phyloP scores from a whole-genome alignment of 2,113 vertebrate genomes.

The Chloroceryle aenea region DNA sequence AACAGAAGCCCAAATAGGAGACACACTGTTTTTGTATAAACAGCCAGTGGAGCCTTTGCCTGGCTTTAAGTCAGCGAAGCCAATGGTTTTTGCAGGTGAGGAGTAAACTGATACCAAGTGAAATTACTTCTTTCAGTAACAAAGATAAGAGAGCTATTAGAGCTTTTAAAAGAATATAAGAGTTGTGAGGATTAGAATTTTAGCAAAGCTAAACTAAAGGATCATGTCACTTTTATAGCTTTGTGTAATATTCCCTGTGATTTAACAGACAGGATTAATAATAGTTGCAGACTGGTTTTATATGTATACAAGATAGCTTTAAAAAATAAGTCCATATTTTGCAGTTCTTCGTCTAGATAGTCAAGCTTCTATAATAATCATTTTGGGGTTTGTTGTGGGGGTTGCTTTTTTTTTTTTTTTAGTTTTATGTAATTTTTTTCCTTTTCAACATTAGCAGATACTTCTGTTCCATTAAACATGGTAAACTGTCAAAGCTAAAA shows the following conservation, averaged over 20 bases:
- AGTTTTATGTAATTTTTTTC: not conserved
- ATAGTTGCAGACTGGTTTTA: not conserved
- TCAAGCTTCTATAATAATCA: not conserved
- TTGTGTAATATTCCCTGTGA: not conserved
- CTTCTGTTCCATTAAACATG: not conserved
- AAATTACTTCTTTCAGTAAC: not conserved
- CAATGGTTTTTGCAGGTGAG: conserved; percentile 99
- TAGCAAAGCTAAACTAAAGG: not conserved
- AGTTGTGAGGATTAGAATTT: not conserved
- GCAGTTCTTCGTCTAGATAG: not conserved
- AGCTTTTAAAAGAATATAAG: not conserved
- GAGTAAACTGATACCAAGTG: conserved; percentile 5
- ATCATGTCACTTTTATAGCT: not conserved
- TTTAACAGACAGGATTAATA: not conserved
- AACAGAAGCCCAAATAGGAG: conserved; percentile 97
- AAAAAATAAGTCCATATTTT: not conserved
- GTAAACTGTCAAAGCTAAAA: not conserved
- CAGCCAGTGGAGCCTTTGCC: conserved; percentile 91
- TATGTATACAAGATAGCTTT: not conserved
- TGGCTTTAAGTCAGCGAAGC: conserved; percentile 93
- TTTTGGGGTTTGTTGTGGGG: no score
- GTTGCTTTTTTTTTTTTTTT: not conserved
- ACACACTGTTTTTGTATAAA: conserved; percentile 89
- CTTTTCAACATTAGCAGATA: not conserved
- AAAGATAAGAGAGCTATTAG: not conserved